Evolutionary conservation across 2,113 vertebrate species (phyloP).

Genomic region (Chinchilla lanigera): DNA sequence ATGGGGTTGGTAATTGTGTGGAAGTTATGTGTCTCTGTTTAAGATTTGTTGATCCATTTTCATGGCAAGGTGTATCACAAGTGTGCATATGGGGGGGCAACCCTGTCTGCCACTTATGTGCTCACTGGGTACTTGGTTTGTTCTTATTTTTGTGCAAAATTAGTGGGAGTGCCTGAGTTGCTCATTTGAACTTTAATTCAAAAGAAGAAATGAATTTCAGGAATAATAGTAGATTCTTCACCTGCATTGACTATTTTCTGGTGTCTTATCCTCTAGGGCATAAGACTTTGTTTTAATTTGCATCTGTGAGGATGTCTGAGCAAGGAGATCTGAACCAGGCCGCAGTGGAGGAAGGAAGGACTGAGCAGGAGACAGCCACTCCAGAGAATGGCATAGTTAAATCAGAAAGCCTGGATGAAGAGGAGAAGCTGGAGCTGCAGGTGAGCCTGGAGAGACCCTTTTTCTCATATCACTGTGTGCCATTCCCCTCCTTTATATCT

Average conservation of each 20-base stretch:
- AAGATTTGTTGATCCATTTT: not conserved
- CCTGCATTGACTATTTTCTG: conserved; percentile 32
- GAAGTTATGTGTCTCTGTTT: not conserved
- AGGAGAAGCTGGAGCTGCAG: conserved; percentile 88
- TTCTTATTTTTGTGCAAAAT: not conserved
- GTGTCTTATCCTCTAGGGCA: conserved; percentile 83
- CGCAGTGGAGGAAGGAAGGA: conserved; percentile 83
- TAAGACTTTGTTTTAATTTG: conserved; percentile 84
- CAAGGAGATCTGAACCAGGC: conserved; percentile 86
- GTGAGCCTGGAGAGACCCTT: conserved; percentile 48
- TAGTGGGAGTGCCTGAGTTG: not conserved
- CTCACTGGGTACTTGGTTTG: not conserved
- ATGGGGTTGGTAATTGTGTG: not conserved
- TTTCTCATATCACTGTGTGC: fast-evolving
- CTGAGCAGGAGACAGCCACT: conserved; percentile 82
- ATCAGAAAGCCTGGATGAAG: conserved; percentile 88
- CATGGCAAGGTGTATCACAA: not conserved
- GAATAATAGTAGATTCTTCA: conserved; percentile 40
- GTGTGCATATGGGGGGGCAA: not conserved
- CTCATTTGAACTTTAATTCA: conserved; percentile 47
- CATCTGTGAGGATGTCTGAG: conserved; percentile 90
- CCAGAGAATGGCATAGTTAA: conserved; percentile 88
- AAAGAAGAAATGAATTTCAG: not conserved
- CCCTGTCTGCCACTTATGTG: not conserved
- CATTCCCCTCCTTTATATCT: not conserved